A percentile compares a stretch with the other conserved stretches of the same genome.
These are phyloP conservation scores for Epinotia nisella DNA, from an alignment of 2,888 invertebrate species.

Conservation along the genomic window DNA sequence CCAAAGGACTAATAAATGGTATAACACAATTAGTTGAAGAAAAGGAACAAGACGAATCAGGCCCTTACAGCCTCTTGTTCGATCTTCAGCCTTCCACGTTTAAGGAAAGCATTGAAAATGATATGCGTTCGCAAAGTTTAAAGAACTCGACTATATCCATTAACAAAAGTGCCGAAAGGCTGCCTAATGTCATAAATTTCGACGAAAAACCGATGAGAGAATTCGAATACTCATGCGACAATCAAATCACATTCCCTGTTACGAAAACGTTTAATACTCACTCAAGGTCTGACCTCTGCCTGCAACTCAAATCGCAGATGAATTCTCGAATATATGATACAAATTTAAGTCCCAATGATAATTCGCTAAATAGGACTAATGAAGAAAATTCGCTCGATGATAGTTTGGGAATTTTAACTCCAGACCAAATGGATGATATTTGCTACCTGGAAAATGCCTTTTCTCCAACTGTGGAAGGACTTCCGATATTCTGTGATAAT, in stretches of 20 bases:
- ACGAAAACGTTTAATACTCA: constrained; percentile 74
- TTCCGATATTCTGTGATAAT: constrained; percentile 79
- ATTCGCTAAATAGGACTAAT: constrained; percentile 78
- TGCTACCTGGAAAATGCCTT: constrained; percentile 86
- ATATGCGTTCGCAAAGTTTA: constrained; percentile 56
- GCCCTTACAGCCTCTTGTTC: constrained; percentile 86
- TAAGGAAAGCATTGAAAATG: constrained; percentile 56
- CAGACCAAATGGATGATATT: constrained; percentile 93
- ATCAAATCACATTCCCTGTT: constrained; percentile 64
- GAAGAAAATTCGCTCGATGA: constrained; percentile 94
- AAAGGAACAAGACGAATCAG: constrained; percentile 80
- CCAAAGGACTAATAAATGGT: constrained; percentile 75
- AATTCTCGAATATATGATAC: constrained; percentile 69
- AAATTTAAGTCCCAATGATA: constrained; percentile 78
- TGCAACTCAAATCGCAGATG: constrained; percentile 75
- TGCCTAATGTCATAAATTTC: constrained; percentile 77
- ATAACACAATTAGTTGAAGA: constrained; percentile 77
- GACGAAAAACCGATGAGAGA: constrained; percentile 79
- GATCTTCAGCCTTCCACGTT: constrained; percentile 76
- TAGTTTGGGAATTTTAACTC: constrained; percentile 93
- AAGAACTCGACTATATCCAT: constrained; percentile 59
- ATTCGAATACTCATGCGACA: constrained; percentile 81
- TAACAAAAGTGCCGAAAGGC: constrained; percentile 69
- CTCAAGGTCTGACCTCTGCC: constrained; percentile 78
- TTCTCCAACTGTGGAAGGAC: constrained; percentile 87